A percentile compares a stretch with the other conserved stretches of the same genome.
Conservation (phyloP, 2,113 vertebrate species). For the Lepus europaeus region DNA sequence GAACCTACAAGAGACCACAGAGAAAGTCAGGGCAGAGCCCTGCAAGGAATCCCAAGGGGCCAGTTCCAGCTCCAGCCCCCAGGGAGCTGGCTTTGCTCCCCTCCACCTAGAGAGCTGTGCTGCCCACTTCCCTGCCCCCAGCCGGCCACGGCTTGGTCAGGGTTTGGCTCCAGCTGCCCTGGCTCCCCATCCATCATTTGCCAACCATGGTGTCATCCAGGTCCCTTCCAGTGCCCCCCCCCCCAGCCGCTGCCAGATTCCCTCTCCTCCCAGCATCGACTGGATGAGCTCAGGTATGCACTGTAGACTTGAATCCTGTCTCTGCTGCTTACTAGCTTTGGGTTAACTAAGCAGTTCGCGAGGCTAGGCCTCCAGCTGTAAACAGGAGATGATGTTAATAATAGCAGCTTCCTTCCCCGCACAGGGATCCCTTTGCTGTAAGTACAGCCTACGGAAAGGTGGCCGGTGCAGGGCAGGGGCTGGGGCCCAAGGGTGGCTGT, state of each 20-base stretch:
- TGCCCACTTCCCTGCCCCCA: neutral
- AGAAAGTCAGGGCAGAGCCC: conserved; percentile 74
- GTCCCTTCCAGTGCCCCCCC: neutral
- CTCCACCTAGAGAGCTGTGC: neutral
- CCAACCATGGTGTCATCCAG: neutral
- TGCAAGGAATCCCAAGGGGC: neutral
- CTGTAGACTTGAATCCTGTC: neutral
- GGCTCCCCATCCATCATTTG: neutral
- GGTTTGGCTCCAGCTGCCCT: neutral
- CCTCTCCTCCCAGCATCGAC: too few relatives aligned
- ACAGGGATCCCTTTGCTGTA: neutral
- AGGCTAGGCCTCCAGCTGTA: conserved; percentile 22
- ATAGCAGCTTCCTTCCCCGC: neutral
- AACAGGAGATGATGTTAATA: neutral
- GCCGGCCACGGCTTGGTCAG: neutral
- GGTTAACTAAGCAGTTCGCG: neutral
- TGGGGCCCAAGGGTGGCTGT: neutral
- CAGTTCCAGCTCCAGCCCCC: neutral
- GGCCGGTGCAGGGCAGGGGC: neutral
- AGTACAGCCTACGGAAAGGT: neutral
- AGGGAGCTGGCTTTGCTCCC: neutral
- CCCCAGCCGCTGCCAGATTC: neutral
- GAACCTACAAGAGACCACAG: conserved; percentile 84
- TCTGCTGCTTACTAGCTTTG: conserved; percentile 15
- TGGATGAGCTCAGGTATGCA: neutral